Percentiles rank a stretch among this genome's conserved stretches.
These are phyloP conservation scores for Eupelmus urozonus DNA, from an alignment of 2,888 invertebrate genomes.

Conservation along the genomic window DNA sequence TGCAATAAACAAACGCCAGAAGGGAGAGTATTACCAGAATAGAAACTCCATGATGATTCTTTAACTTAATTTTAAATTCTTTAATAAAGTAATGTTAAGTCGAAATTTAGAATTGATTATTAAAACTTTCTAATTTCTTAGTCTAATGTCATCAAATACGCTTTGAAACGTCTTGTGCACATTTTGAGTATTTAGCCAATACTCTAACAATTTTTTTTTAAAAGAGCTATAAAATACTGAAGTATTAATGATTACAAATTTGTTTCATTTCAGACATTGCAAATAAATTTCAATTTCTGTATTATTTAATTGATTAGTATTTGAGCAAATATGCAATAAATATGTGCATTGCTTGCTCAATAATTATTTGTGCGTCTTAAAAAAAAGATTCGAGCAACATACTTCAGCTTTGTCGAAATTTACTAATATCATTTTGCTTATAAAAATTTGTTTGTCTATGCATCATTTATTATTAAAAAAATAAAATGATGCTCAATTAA, in stretches of 20 bases:
- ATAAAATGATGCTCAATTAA: conserved; percentile 34
- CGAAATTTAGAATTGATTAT: conserved; percentile 37
- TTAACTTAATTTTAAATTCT: conserved; percentile 25
- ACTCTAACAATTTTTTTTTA: conserved; percentile 48
- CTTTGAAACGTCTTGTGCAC: conserved; percentile 48
- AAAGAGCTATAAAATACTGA: conserved; percentile 58
- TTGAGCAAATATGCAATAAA: conserved; percentile 26
- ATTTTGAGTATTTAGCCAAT: conserved; percentile 49
- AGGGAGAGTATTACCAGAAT: conserved; percentile 55
- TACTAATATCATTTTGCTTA: conserved; percentile 52
- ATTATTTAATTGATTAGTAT: conserved; percentile 30
- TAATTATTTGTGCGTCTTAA: conserved; percentile 50
- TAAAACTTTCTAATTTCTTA: conserved; percentile 25
- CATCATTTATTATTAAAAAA: conserved; percentile 31
- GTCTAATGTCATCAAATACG: conserved; percentile 31
- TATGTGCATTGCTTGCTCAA: conserved; percentile 16
- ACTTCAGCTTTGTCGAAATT: conserved; percentile 47
- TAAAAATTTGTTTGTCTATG: conserved; percentile 52
- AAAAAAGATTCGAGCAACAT: conserved; percentile 42
- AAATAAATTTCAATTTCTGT: conserved; percentile 31
- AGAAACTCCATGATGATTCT: conserved; percentile 18
- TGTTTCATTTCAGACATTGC: conserved; percentile 36
- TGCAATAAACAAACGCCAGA: conserved; percentile 48
- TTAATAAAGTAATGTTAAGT: conserved; percentile 4
- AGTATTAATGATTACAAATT: conserved; percentile 36